Evolutionary conservation across 2,888 invertebrate species (phyloP), one percentile per base, ranked within the genome.

Genomic region (Altica lythri): DNA sequence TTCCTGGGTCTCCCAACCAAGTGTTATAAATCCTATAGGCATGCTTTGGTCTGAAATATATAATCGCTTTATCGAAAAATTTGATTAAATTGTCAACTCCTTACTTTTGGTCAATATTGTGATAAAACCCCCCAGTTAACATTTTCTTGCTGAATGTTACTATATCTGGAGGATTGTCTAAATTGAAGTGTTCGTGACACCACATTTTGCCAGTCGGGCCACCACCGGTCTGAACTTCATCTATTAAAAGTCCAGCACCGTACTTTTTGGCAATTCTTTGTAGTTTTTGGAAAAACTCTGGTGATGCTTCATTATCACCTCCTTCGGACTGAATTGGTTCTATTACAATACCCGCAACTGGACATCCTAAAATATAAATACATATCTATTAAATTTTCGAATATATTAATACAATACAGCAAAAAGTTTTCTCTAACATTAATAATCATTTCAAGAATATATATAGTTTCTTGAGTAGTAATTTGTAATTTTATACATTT

Each of bases 141-240:
- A 98, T 91, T 79, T 99, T 99, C 80, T 99, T 99, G 72, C 96
- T 96, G 77, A 99, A 99, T 0, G 95, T 95, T 2, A 99, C 92
- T 34, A 97, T 76, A 72, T 99, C 97, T 0, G 98, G 97, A 1
- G 97, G 86, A 1, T 82, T 76, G 2, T 88, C 84, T 46, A 99
- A 79, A 65, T 91, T 79, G 76, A 97, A 99, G 72, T 95, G 86
- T 72, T 98, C 95, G 72, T 96, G 91, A 60, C 93, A 93, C 99
- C 98, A 99, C 85, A 96, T 91, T 77, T 92, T 94, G n/a, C 99
- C 99, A 0, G 96, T 95, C 0, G 93, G 87, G 0, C 98, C 98
- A 56, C 95, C 91, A 0, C 98, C 98, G 0, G 99, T 99, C 80
- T 99, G 98, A 0, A 99, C 98, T 78, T 99, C 99, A 76, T 99